These are phyloP conservation scores for Aldabrachelys gigantea DNA, from an alignment of 2,113 vertebrate species.

Conservation along the genomic window DNA sequence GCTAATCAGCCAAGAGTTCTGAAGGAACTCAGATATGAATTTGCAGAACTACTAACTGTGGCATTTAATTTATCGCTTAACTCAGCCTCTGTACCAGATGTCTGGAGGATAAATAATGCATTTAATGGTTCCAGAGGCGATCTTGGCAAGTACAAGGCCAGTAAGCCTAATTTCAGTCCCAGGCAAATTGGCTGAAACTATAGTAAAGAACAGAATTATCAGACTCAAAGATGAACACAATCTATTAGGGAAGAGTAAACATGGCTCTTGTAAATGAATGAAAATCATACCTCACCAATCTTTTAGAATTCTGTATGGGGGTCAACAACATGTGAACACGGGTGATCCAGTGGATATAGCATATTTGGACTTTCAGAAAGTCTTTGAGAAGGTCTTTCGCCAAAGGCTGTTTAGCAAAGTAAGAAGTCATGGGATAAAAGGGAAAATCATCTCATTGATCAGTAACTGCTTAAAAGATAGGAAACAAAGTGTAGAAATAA, in stretches of 20 bases:
- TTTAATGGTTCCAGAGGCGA: background rate
- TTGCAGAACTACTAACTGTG: background rate
- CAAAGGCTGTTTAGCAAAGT: no score
- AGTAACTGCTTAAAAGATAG: background rate
- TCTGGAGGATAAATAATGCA: background rate
- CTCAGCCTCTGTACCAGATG: background rate
- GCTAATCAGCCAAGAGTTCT: background rate
- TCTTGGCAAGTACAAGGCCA: background rate
- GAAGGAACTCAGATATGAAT: background rate
- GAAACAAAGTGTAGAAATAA: background rate
- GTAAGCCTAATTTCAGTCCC: background rate
- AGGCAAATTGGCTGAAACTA: background rate
- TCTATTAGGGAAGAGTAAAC: background rate
- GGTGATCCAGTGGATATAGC: no score
- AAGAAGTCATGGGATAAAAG: background rate
- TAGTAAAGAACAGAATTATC: background rate
- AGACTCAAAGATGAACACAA: background rate
- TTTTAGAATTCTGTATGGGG: background rate
- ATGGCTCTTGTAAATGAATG: background rate
- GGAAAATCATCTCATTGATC: background rate
- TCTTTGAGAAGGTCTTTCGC: no score
- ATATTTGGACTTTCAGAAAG: background rate
- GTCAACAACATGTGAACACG: background rate
- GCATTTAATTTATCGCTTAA: background rate
- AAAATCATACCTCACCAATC: background rate